Conservation (phyloP, 2,113 vertebrate genomes). For the Strigops habroptila region DNA sequence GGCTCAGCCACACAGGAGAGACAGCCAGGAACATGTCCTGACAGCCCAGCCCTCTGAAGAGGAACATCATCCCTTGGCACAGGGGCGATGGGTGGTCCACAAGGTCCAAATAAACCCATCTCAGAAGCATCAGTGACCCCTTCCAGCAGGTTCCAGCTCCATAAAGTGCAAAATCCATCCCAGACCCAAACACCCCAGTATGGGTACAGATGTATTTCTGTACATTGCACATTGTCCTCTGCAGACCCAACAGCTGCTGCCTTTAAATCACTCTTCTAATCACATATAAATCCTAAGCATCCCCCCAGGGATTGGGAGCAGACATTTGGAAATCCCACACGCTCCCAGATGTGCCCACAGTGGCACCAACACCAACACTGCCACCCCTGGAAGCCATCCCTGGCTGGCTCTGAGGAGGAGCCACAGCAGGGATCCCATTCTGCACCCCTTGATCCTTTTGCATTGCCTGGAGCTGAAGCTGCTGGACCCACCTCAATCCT, state of each 20-base stretch:
- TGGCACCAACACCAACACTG: background rate
- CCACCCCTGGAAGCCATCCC: background rate
- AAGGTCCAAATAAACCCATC: background rate
- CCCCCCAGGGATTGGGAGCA: background rate
- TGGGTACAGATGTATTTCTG: background rate
- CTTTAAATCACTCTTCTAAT: background rate
- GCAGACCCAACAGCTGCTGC: background rate
- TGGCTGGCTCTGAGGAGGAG: background rate
- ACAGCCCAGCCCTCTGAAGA: background rate
- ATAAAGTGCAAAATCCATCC: background rate
- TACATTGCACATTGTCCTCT: background rate
- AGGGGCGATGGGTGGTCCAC: background rate
- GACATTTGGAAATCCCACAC: background rate
- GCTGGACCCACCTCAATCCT: background rate
- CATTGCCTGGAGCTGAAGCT: background rate
- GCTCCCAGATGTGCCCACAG: background rate
- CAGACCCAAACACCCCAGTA: background rate
- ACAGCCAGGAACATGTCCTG: fast-evolving
- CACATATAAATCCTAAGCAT: background rate
- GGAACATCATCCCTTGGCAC: background rate
- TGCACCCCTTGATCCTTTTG: background rate
- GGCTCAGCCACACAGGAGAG: background rate
- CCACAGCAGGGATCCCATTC: background rate
- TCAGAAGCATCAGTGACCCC: background rate
- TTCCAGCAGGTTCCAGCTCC: background rate